A percentile compares a stretch with the other conserved stretches of the same genome.
Conservation (phyloP, 2,888 invertebrate species). For the Nemurella pictetii region DNA sequence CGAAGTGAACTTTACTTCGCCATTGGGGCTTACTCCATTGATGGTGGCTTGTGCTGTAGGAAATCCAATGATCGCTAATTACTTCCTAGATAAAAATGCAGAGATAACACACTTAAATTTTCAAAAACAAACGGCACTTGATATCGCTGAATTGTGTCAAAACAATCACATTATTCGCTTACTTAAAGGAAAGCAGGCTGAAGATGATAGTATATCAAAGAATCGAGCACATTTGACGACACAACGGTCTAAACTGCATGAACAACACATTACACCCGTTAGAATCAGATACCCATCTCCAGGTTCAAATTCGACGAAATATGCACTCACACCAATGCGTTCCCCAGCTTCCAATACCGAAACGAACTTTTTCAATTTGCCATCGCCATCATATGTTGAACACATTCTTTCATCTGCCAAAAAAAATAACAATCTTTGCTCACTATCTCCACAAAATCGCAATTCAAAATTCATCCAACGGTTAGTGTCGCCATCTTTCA, state of each 20-base stretch:
- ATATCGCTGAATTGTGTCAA: background rate
- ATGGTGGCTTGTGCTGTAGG: background rate
- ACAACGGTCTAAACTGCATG: background rate
- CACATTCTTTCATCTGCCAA: background rate
- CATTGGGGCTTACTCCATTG: background rate
- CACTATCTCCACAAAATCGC: background rate
- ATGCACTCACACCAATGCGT: background rate
- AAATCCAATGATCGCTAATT: background rate
- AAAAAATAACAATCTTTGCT: background rate
- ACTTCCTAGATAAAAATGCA: background rate
- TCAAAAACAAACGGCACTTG: background rate
- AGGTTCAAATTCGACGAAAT: background rate
- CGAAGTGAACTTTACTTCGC: background rate
- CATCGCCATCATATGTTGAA: background rate
- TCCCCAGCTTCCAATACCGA: background rate
- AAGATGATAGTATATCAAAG: background rate
- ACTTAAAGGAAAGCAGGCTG: background rate
- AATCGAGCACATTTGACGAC: background rate
- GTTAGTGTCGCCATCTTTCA: background rate
- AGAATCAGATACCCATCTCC: background rate
- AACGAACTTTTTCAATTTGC: background rate
- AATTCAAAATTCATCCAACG: background rate
- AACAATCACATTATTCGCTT: background rate
- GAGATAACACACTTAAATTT: background rate
- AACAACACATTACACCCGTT: background rate